Conservation (phyloP, 2,888 invertebrate species). For the Cheilosia grossa region DNA sequence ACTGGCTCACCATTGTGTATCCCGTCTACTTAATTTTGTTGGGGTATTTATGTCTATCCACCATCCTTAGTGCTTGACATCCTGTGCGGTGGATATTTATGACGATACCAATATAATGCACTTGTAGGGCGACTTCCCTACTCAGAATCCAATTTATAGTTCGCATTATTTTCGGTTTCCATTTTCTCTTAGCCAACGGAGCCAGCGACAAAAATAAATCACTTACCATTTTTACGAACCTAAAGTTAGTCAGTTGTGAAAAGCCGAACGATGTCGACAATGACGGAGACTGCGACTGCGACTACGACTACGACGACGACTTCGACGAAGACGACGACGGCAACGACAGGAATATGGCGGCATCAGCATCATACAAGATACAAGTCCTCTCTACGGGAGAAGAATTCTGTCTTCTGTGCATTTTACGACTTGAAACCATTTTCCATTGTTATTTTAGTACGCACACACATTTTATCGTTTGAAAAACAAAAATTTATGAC, state of each 20-base stretch:
- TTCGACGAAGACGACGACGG: slow-evolving; percentile 10
- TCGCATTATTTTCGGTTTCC: slow-evolving; percentile 41
- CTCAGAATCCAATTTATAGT: slow-evolving; percentile 66
- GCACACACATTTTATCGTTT: slow-evolving; percentile 38
- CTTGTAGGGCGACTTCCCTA: slow-evolving; percentile 50
- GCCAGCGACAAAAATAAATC: slow-evolving; percentile 5
- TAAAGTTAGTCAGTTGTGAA: slow-evolving; percentile 43
- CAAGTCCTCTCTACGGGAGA: slow-evolving; percentile 20
- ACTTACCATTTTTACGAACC: slow-evolving; percentile 42
- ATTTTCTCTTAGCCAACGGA: slow-evolving; percentile 3
- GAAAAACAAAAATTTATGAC: slow-evolving; percentile 57
- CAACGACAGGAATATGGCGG: slow-evolving; percentile 11
- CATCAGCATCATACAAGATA: slow-evolving; percentile 22
- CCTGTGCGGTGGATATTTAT: slow-evolving; percentile 60
- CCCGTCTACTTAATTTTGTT: slow-evolving; percentile 51
- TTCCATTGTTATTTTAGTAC: slow-evolving; percentile 66
- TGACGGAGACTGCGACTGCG: not conserved
- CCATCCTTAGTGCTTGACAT: slow-evolving; percentile 18
- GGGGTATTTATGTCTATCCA: slow-evolving; percentile 28
- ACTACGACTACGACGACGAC: not conserved
- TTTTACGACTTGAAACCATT: slow-evolving; percentile 70
- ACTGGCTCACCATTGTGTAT: slow-evolving; percentile 42
- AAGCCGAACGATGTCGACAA: slow-evolving; percentile 26
- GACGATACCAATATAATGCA: slow-evolving; percentile 63
- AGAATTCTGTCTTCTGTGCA: slow-evolving; percentile 64